A percentile compares a stretch with the other conserved stretches of the same genome.
Conservation (phyloP, 2,888 invertebrate genomes). For the Polietes domitor region DNA sequence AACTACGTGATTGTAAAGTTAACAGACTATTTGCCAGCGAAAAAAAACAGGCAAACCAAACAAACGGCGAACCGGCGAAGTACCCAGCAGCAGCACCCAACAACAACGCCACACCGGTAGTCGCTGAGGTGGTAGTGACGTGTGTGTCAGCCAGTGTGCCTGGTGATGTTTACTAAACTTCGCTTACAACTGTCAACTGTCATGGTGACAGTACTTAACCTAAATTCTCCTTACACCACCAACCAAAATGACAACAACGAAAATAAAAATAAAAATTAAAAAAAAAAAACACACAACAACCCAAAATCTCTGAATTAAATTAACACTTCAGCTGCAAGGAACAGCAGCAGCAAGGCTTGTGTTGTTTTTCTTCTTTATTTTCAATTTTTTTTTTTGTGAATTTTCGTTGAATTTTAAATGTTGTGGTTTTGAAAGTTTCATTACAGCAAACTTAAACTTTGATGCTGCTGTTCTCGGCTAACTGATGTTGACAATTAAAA, state of each 20-base stretch:
- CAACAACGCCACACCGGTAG: background rate
- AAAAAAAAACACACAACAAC: conserved; percentile 14
- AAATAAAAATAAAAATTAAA: background rate
- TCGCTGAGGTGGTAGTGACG: background rate
- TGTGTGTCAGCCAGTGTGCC: background rate
- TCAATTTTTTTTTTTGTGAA: background rate
- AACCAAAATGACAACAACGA: conserved; percentile 12
- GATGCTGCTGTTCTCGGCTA: conserved; percentile 21
- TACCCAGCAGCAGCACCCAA: too few species aligned
- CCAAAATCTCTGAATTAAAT: conserved; percentile 42
- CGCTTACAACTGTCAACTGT: conserved; percentile 66
- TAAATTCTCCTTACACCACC: conserved; percentile 53
- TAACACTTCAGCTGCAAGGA: conserved; percentile 55
- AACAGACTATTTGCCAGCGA: conserved; percentile 35
- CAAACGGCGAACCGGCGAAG: background rate
- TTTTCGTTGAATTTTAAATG: conserved; percentile 34
- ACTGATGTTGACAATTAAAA: conserved; percentile 69
- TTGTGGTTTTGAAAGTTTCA: conserved; percentile 24
- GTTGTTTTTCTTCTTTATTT: background rate
- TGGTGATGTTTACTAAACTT: conserved; percentile 55
- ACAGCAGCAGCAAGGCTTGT: conserved; percentile 23
- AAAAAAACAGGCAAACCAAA: conserved; percentile 24
- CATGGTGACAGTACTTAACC: conserved; percentile 67
- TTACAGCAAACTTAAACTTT: conserved; percentile 57
- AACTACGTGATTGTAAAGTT: conserved; percentile 66